phyloP scores from a whole-genome alignment of 2,797 vertebrate species.

The Phylloscopus collybita region DNA sequence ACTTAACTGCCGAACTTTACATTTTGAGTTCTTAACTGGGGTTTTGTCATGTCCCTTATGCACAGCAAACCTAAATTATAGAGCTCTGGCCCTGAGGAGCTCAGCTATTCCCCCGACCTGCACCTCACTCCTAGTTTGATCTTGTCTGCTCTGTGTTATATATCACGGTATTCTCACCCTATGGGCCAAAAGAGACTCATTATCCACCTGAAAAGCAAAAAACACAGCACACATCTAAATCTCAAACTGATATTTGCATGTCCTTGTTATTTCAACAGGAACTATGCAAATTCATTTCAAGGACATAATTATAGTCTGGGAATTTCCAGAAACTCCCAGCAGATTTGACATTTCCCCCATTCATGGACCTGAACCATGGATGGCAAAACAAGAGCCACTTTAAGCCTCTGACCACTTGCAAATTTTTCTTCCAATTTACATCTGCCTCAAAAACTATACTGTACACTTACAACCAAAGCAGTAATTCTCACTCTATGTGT shows the following conservation, averaged over 20 bases:
- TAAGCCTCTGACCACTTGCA: background rate
- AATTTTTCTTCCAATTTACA: slow-evolving; percentile 20
- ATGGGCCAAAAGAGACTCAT: slow-evolving; percentile 60
- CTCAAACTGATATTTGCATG: slow-evolving; percentile 49
- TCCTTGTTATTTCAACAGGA: slow-evolving; percentile 60
- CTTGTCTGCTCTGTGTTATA: background rate
- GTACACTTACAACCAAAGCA: background rate
- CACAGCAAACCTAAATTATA: background rate
- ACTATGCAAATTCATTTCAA: slow-evolving; percentile 34
- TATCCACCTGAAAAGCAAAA: slow-evolving; percentile 54
- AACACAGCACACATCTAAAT: slow-evolving; percentile 30
- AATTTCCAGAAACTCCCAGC: slow-evolving; percentile 5
- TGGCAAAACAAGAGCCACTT: background rate
- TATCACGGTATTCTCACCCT: slow-evolving; percentile 4
- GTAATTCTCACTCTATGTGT: slow-evolving; percentile 16
- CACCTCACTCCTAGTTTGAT: background rate
- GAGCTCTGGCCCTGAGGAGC: background rate
- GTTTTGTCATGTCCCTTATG: background rate
- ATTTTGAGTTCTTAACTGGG: slow-evolving; percentile 11
- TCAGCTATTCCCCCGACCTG: background rate
- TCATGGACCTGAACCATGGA: background rate
- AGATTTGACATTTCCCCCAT: background rate
- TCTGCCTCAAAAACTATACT: background rate
- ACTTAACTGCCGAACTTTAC: background rate
- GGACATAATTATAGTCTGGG: background rate